phyloP scores from a whole-genome alignment of 2,888 invertebrate genomes.

The Caenorhabditis uteleia region DNA sequence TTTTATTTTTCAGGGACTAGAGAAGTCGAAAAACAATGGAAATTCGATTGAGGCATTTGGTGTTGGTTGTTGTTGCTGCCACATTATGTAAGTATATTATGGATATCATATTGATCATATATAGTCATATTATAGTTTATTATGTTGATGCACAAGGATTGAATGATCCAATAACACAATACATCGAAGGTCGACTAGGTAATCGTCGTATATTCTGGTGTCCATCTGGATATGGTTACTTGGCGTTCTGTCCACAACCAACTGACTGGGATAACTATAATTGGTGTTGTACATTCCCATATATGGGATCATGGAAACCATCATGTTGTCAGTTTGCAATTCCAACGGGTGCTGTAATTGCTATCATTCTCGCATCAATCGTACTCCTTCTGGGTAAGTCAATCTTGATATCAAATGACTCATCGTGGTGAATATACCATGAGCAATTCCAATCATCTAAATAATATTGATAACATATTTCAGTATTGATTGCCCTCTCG shows the following conservation, averaged over 20 bases:
- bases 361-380: slow-evolving; percentile 68
- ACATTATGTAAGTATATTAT: slow-evolving; percentile 27
- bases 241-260: slow-evolving; percentile 49
- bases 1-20: neutral
- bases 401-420: neutral
- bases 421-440: neutral
- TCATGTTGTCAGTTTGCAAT: slow-evolving; percentile 70
- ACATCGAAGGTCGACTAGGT: slow-evolving; percentile 69
- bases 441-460: neutral
- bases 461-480: slow-evolving; percentile 19
- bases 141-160: slow-evolving; percentile 63
- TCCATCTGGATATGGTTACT: slow-evolving; percentile 68
- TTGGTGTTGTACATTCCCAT: slow-evolving; percentile 68
- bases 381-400: slow-evolving; percentile 59
- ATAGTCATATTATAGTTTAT: slow-evolving; percentile 44
- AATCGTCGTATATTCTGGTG: slow-evolving; percentile 69
- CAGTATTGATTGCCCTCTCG: slow-evolving; percentile 67
- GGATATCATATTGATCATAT: neutral
- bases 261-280: slow-evolving; percentile 70
- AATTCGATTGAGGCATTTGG: slow-evolving; percentile 35
- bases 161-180: slow-evolving; percentile 69
- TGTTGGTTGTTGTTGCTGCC: slow-evolving; percentile 17
- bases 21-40: slow-evolving; percentile 17
- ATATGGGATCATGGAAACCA: slow-evolving; percentile 69
- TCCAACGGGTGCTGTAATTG: slow-evolving; percentile 69